Conservation (phyloP, 1,140 invertebrate species). For the Drepana arcuata region DNA sequence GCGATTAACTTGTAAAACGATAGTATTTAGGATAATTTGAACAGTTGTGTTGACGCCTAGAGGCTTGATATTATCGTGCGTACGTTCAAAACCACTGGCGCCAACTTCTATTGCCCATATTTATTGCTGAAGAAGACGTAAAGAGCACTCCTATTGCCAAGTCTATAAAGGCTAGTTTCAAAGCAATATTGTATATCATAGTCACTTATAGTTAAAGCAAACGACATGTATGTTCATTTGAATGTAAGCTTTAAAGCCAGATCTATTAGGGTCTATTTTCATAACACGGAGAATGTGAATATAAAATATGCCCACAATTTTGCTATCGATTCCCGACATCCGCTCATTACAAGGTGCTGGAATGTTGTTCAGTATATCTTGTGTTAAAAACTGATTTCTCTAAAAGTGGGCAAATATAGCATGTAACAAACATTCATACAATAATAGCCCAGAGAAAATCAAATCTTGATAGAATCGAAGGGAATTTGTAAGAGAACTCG, state of each 20-base stretch:
- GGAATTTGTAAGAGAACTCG: no score
- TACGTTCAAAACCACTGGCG: conserved; percentile 45
- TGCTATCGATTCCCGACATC: conserved; percentile 59
- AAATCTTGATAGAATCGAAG: no score
- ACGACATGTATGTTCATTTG: conserved; percentile 11
- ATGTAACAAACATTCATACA: no score
- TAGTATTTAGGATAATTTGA: no score
- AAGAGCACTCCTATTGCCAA: conserved; percentile 46
- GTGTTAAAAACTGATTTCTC: conserved; percentile 40
- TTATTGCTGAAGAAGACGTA: conserved; percentile 51
- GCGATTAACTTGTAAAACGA: no score
- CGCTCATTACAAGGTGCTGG: conserved; percentile 61
- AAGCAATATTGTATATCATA: conserved; percentile 32
- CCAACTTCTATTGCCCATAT: conserved; percentile 52
- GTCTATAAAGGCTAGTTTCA: conserved; percentile 45
- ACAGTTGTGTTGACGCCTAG: conserved; percentile 37
- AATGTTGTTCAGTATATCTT: conserved; percentile 57
- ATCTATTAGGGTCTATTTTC: conserved; percentile 23
- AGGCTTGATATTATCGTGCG: conserved; percentile 46
- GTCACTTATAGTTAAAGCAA: conserved; percentile 24
- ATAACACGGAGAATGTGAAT: conserved; percentile 22
- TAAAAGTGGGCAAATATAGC: no score
- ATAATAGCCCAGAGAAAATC: no score
- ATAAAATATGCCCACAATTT: conserved; percentile 58
- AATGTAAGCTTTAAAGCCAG: conserved; percentile 26